Conservation (phyloP, 2,113 vertebrate species). For the Myotis lucifugus region DNA sequence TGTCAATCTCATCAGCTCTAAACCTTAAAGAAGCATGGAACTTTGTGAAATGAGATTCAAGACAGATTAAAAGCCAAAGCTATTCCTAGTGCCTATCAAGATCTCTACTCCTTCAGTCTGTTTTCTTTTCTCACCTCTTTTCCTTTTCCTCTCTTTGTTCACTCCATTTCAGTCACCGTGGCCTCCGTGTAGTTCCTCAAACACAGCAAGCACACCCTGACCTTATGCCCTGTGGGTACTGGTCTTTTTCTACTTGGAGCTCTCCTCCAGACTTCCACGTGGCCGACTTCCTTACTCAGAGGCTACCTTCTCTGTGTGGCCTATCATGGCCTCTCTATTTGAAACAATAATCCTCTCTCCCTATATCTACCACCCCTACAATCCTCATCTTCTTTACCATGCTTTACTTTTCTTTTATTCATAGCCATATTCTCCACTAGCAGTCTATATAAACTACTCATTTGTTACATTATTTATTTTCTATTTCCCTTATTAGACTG, state of each 20-base stretch:
- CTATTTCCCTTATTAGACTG: not conserved
- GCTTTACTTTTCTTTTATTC: not conserved
- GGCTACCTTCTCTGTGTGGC: not conserved
- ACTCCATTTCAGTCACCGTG: not conserved
- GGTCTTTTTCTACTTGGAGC: not conserved
- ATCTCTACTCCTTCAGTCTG: not conserved
- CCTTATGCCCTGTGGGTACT: not conserved
- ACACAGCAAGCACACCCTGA: not conserved
- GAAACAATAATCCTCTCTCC: not conserved
- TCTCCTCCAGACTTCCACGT: not conserved
- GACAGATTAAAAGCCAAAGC: not conserved
- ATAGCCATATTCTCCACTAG: not conserved
- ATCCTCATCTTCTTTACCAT: not conserved
- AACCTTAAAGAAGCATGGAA: not conserved
- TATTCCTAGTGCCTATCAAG: not conserved
- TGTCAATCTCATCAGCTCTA: not conserved
- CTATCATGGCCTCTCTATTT: not conserved
- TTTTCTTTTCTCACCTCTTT: not conserved
- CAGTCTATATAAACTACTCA: not conserved
- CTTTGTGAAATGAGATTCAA: not conserved
- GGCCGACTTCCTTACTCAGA: not conserved
- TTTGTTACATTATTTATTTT: not conserved
- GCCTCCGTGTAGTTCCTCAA: not conserved
- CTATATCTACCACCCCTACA: not conserved
- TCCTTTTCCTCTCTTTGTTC: not conserved